Conservation (phyloP, 2,888 invertebrate genomes). For the Mesorhabditis sp. region DNA sequence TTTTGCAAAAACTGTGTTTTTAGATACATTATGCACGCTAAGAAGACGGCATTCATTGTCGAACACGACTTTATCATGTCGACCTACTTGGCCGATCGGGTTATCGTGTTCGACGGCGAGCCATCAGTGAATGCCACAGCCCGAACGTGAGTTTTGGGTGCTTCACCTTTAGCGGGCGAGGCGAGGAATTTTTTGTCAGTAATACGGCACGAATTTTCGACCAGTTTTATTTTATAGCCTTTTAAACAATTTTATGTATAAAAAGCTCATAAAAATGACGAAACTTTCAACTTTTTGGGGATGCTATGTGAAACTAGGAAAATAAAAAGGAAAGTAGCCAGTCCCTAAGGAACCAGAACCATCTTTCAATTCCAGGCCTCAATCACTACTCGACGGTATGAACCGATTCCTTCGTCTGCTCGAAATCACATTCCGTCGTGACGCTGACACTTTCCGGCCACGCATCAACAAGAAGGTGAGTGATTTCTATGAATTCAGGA, state of each 20-base stretch:
- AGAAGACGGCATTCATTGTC: constrained; percentile 97
- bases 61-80: constrained; percentile 99
- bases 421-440: constrained; percentile 94
- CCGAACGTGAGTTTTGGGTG: constrained; percentile 66
- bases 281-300: not conserved
- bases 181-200: not conserved
- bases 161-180: not conserved
- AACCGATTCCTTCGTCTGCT: constrained; percentile 89
- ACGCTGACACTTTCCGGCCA: constrained; percentile 96
- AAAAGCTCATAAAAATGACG: no score
- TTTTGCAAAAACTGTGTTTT: constrained; percentile 11
- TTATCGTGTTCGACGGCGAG: constrained; percentile 92
- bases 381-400: constrained; percentile 90
- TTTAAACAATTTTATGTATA: not conserved
- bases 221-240: not conserved
- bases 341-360: not conserved
- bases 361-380: constrained; percentile 65
- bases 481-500: constrained; percentile 62
- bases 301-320: no score
- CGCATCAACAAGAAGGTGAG: constrained; percentile 94
- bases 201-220: not conserved
- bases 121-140: constrained; percentile 86
- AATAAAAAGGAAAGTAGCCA: not conserved
- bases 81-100: constrained; percentile 92
- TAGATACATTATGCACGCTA: constrained; percentile 90